Base-by-base conservation (phyloP, 2,797 vertebrate genomes). In the Pseudocheirus occidentalis region DNA sequence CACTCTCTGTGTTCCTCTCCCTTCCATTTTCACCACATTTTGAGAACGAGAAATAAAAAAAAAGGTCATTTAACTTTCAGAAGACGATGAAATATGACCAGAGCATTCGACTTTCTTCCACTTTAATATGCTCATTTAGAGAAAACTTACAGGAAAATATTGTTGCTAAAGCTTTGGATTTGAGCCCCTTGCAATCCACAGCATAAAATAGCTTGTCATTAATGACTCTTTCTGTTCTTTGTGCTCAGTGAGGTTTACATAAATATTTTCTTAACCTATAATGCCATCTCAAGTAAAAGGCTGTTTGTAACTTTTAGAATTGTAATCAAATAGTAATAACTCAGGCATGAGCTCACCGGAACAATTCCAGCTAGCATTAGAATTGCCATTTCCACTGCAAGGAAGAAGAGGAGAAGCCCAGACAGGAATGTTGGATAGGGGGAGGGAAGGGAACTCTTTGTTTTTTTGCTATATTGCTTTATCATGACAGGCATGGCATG, bases 111-210 rank as follows among this genome's bases (percentile, higher is more conserved):
- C 97, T 91, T 94, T 94, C 24, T 0, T 10, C 95, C 59, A 98
- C 93, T 97, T 97, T 96, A 98, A 97, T 97, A 95, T 97, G 94
- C 95, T 97, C 97, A 97, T 98, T 98, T 97, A 95, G 93, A 96
- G 97, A 97, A 96, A 97, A 97, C 90, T 97, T 97, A 97, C 81
- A 97, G 95, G 94, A 95, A 96, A 97, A 96, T 94, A 93, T 95
- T 97, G 95, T 95, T 95, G 93, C 93, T 90, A 95, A 97, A 97
- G 92, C 94, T 97, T 66, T 46, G 13, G 52, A 87, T 92, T 95
- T 98, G 94, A 96, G 81, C 46, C 92, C 95, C n/a, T 53, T 95
- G 31, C 92, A 94, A 90, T 97, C 58, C 90, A 97, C 87, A 94
- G 27, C 53, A 91, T 59, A 94, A 94, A 98, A 96, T 62, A 97